Base-by-base conservation (phyloP, 2,888 invertebrate genomes). In the Cerastis rubricosa region DNA sequence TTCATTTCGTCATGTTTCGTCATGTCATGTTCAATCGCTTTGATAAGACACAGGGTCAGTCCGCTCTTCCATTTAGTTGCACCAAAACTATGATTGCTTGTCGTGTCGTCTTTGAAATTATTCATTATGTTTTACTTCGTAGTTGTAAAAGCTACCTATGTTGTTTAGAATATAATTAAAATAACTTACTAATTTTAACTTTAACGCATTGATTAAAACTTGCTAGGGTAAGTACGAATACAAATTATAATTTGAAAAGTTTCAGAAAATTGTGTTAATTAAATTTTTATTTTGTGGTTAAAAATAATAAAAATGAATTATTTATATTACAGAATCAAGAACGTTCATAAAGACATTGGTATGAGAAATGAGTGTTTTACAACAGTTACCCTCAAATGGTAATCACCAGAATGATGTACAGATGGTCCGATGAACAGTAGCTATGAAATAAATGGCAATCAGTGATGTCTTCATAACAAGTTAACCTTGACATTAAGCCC, bases 201-300 rank as follows among this genome's bases (percentile, higher is more conserved):
- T 80, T 29, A 45, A 47, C 64, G 65, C 57, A 85, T 84, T 80
- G 25, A 81, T 81, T 83, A 72, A 81, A 85, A 85, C 82, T 83
- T 80, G 14, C 40, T 22, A 59, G 8, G 35, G 71, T 65, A 68
- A 82, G 71, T 71, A 65, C 61, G 25, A 69, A 61, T 75, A 74
- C 64, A 80, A 80, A 82, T 80, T 80, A 80, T 71, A 74, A 68
- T 65, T 45, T 61, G 54, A 49, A 82, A 84, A 82, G 59, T 82
- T 80, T 74, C 1, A 54, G 35, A n/a, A 73, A 67, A 59, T 67
- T 73, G 4, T 29, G 66, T 47, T 69, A 43, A 57, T 57, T 57
- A 45, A 65, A 49, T 40, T 6, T 45, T 25, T 64, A 40, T 49
- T 3, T 54, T 35, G 29, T 49, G 71, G 54, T 57, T 64, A 57